Evolutionary conservation across 37 sponge, comb jelly and placozoan species (phyloP), one percentile per base, ranked within the genome.

Genomic region (Spongilla lacustris): DNA sequence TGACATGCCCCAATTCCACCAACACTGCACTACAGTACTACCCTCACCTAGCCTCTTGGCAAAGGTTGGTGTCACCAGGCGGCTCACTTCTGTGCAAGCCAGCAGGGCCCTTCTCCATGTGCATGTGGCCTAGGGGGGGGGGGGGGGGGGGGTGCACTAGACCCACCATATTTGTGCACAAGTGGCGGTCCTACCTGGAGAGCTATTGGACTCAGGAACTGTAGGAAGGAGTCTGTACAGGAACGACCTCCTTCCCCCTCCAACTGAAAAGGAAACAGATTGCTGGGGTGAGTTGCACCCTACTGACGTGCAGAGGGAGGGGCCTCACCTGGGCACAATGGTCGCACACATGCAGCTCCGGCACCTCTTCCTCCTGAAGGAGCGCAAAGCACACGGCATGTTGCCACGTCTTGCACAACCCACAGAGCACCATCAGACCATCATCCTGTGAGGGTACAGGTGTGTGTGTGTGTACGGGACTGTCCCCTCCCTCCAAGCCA

Each of bases 381-480:
- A 92, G 83, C 46, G 86, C 89, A 78, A 89, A 92, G 83, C 96
- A 95, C 48, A 90, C 84, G 0, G 86, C 93, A 79, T 95, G 96
- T 46, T 95, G 96, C 93, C 96, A 92, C 26, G 58, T 69, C 24
- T 75, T 81, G 75, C 96, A 95, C 79, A 85, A 76, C 0, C 69
- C 91, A 90, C 96, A 95, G 72, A 78, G 67, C 50, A 95, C 80
- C 91, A 95, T 95, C 84, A 89, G 80, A 22, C 96, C 96, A 66
- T 92, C 93, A 72, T 95, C 93, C 93, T 92, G 75, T 23, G 37
- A 50, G 41, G 37, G 23, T 71, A 23, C 50, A 77, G 28, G 86
- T 46, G 46, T 46, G 8, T 8, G 8, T 8, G 46, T 46, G 8
- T 46, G 8, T 46, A 46, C 46, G 46, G 8, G 8, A 4, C 8